Percentiles rank a stretch among this genome's conserved stretches.
These are phyloP conservation scores for Aromia moschata DNA, from an alignment of 2,888 invertebrate species.

Conservation along the genomic window DNA sequence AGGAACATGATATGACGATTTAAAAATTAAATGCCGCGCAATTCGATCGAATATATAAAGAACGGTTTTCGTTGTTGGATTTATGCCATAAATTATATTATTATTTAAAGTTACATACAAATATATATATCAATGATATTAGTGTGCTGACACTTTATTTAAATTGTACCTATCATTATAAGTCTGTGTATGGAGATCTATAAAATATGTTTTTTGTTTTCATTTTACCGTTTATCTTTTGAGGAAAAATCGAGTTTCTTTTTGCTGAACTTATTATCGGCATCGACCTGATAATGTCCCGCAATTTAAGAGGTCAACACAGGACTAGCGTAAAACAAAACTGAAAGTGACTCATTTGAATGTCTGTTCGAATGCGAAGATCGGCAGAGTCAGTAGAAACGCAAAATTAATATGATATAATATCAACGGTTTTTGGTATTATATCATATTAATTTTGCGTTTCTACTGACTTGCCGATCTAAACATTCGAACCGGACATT, in stretches of 20 bases:
- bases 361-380: conserved; percentile 10
- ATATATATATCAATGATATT: conserved; percentile 12
- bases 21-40: conserved; percentile 33
- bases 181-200: neutral
- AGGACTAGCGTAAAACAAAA: conserved; percentile 14
- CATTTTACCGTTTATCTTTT: neutral
- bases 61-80: conserved; percentile 30
- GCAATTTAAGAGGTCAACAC: conserved; percentile 16
- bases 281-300: conserved; percentile 10
- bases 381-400: conserved; percentile 3
- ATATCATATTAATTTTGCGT: conserved; percentile 7
- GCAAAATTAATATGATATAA: conserved; percentile 5
- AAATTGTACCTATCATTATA: no score
- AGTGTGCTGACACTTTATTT: conserved; percentile 9
- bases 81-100: conserved; percentile 28
- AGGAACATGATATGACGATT: conserved; percentile 20
- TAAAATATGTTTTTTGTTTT: no score
- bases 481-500: conserved; percentile 16
- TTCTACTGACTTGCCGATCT: conserved; percentile 4
- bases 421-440: neutral
- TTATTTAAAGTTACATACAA: conserved; percentile 19
- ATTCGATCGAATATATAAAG: conserved; percentile 29
- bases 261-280: neutral
- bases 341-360: conserved; percentile 11
- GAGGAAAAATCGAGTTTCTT: no score